phyloP scores from a whole-genome alignment of 2,797 vertebrate species.

The Bucorvus abyssinicus region DNA sequence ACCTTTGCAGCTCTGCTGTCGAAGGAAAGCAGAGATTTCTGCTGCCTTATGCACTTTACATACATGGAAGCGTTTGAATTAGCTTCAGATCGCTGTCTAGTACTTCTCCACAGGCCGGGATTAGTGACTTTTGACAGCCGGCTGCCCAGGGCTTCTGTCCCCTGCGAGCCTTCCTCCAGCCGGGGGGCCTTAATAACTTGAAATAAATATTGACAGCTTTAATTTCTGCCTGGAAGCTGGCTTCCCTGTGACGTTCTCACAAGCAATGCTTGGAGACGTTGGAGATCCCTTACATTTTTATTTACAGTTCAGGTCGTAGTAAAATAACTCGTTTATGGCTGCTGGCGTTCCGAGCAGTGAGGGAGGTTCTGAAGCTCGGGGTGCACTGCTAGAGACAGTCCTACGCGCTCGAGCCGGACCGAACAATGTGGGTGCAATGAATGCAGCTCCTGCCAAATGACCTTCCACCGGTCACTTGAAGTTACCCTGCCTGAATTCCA shows the following conservation, averaged over 20 bases:
- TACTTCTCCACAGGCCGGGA: background rate
- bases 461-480: background rate
- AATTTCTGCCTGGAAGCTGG: background rate
- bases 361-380: background rate
- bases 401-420: accelerated
- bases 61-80: background rate
- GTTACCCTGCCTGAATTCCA: background rate
- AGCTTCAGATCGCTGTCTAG: background rate
- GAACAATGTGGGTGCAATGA: accelerated
- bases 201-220: background rate
- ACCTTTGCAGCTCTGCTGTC: background rate
- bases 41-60: accelerated
- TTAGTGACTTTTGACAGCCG: background rate
- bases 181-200: background rate
- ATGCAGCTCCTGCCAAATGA: accelerated
- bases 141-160: background rate
- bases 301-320: background rate
- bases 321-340: background rate
- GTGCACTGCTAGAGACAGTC: too few species aligned
- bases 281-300: background rate
- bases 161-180: background rate
- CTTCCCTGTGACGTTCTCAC: background rate
- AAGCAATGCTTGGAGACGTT: accelerated
- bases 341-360: background rate
- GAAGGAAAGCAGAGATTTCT: background rate